These are phyloP conservation scores for Bambusicola thoracicus DNA, from an alignment of 2,113 vertebrate species.

Conservation along the genomic window DNA sequence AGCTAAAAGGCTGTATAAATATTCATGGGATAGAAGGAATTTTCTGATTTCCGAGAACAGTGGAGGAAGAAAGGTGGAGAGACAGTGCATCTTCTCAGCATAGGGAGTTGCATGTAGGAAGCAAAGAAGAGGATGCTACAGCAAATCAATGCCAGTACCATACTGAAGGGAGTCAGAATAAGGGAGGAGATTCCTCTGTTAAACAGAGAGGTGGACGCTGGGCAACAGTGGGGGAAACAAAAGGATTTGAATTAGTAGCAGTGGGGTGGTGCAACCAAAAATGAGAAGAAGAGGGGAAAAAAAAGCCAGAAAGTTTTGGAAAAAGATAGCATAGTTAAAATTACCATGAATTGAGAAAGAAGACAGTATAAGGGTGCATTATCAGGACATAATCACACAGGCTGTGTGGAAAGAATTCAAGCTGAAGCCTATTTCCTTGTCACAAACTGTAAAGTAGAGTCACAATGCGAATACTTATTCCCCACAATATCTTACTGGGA, in stretches of 20 bases:
- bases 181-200: conserved; percentile 1
- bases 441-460: conserved; percentile 4
- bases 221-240: neutral
- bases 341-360: neutral
- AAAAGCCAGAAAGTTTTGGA: neutral
- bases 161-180: conserved; percentile 15
- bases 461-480: rapidly evolving
- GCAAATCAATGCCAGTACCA: conserved; percentile 42
- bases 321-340: neutral
- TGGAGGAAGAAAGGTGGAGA: neutral
- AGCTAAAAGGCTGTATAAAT: conserved; percentile 31
- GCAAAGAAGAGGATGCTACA: neutral
- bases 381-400: neutral
- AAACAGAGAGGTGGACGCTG: neutral
- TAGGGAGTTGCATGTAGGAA: conserved; percentile 2
- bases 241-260: neutral
- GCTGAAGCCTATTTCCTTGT: neutral
- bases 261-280: neutral
- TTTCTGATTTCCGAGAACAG: neutral
- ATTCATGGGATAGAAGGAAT: conserved; percentile 25
- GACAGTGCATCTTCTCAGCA: conserved; percentile 25
- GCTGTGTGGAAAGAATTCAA: neutral
- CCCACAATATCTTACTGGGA: neutral
- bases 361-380: neutral
- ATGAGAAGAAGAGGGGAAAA: neutral